Evolutionary conservation across 2,797 vertebrate genomes (phyloP).

Genomic region (Botia almorhae): DNA sequence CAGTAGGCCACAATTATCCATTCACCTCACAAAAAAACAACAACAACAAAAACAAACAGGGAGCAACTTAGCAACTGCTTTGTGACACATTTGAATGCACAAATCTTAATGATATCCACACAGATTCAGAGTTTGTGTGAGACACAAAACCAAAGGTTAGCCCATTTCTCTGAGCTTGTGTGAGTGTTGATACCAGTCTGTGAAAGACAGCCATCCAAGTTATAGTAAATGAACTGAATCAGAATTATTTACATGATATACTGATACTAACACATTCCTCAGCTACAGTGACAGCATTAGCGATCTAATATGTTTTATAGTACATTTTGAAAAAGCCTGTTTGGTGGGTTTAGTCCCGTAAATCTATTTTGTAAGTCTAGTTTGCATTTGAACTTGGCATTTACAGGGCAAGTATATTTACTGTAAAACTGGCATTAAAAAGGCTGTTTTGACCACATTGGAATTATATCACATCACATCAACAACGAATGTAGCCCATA

Average conservation of each 20-base stretch:
- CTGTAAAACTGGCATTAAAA: neutral
- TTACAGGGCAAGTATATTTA: neutral
- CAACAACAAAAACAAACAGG: too few relatives aligned
- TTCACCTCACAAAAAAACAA: conserved; percentile 33
- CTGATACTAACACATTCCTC: neutral
- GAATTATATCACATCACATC: neutral
- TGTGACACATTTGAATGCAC: conserved; percentile 26
- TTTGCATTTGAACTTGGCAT: neutral
- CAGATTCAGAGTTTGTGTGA: neutral
- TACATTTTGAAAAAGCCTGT: too few relatives aligned
- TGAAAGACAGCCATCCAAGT: neutral
- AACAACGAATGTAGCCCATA: neutral
- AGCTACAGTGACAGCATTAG: neutral
- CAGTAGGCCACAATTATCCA: neutral
- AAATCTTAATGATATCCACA: conserved; percentile 5
- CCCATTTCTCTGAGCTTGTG: conserved; percentile 4
- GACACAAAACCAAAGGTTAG: neutral
- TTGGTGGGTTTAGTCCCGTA: too few relatives aligned
- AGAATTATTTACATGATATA: neutral
- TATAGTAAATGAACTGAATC: neutral
- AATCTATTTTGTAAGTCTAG: too few relatives aligned
- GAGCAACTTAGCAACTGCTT: conserved; percentile 19
- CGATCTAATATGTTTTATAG: too few relatives aligned
- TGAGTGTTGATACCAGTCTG: neutral
- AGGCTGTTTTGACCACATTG: neutral